Evolutionary conservation across 1,140 invertebrate genomes (phyloP), one percentile per base, ranked within the genome.

Genomic region (Drosophila cardini): DNA sequence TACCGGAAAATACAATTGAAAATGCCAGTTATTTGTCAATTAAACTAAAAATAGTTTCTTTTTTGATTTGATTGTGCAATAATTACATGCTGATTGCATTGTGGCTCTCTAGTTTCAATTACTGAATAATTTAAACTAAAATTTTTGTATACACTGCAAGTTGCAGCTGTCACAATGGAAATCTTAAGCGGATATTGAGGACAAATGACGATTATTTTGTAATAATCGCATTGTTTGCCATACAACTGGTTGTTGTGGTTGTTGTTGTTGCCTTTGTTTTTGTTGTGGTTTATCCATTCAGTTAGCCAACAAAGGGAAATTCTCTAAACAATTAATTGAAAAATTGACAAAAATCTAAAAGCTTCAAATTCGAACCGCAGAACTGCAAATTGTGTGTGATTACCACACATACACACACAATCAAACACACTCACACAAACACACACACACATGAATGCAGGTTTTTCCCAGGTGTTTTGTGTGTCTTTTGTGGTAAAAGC

Each of bases 401-500:
- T 48, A 11, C 10, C 5, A 10, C 9, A 48, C 10, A 48, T 10
- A 48, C 21, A 50, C 26, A 26, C 21, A 26, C 21, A 26, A 4
- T 2, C 21, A 21, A 52, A 21, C n/a, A n/a, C n/a, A 1, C 21
- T 3, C 36, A 43, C 10, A 10, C 45, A 26, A n/a, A 57, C 8
- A 8, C 34, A 43, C 7, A 34, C 38, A 42, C 36, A 42, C 55
- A 46, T 56, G 56, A 21, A 18, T 56, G 52, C 8, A 1, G 15
- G 11, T 42, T 26, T 36, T 36, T 15, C 18, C 40, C 5, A 21
- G 6, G 15, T 65, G 9, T n/a, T 50, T 32, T 38, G 13, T 52
- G 56, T 73, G 67, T 48, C 70, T 58, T 78, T 76, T 85, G 78
- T 73, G 71, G 83, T 38, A 80, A 67, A 65, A 73, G 84, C 62